Conservation (phyloP, 2,797 vertebrate genomes). For the Remorina albescens region DNA sequence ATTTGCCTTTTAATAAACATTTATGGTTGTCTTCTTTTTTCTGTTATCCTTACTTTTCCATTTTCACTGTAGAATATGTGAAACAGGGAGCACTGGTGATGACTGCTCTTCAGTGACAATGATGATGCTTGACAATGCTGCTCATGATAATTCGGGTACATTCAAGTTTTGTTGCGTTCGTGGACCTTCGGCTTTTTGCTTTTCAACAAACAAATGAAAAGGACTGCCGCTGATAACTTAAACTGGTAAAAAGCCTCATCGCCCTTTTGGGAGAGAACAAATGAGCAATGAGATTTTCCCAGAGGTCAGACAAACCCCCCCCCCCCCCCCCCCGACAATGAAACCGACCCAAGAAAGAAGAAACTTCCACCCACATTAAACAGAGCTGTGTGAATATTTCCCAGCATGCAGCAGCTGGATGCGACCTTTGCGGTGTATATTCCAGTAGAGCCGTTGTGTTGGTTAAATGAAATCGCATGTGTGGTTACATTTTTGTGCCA, state of each 20-base stretch:
- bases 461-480: not conserved
- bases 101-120: too few relatives aligned
- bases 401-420: not conserved
- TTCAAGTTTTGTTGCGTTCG: too few relatives aligned
- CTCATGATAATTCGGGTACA: too few relatives aligned
- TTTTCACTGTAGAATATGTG: too few relatives aligned
- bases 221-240: too few relatives aligned
- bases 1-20: too few relatives aligned
- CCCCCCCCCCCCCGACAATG: not conserved
- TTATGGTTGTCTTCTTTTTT: too few relatives aligned
- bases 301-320: not conserved
- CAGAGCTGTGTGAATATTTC: not conserved
- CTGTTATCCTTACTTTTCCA: too few relatives aligned
- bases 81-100: too few relatives aligned
- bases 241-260: constrained; percentile 15
- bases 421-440: not conserved
- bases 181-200: too few relatives aligned
- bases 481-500: not conserved
- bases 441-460: not conserved
- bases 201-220: too few relatives aligned
- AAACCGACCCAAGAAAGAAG: constrained; percentile 2
- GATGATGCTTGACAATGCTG: too few relatives aligned
- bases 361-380: constrained; percentile 12
- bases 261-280: not conserved
- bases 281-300: not conserved